These are phyloP conservation scores for Alcedo quadribrachys DNA, from an alignment of 2,797 vertebrate species.

Conservation along the genomic window DNA sequence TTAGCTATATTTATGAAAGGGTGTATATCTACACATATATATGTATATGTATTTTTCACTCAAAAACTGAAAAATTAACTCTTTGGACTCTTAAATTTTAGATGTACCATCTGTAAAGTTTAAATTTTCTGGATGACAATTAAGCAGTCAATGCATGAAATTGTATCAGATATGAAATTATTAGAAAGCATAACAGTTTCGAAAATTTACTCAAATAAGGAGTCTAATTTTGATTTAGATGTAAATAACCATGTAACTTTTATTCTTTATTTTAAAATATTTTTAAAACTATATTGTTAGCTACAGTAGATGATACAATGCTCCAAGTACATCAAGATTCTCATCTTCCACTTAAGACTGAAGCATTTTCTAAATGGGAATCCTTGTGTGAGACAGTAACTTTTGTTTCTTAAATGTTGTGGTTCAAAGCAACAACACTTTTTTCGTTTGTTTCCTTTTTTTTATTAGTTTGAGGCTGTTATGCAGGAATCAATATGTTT, in stretches of 20 bases:
- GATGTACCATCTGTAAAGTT: not conserved
- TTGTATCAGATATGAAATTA: not conserved
- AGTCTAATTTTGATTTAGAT: not conserved
- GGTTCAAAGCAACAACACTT: not conserved
- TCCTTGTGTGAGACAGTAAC: not conserved
- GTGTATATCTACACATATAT: not conserved
- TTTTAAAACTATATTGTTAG: not conserved
- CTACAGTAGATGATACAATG: not conserved
- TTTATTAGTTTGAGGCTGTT: not conserved
- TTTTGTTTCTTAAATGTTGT: not conserved
- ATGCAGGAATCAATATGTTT: not conserved
- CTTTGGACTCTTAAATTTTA: not conserved
- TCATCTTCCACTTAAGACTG: not conserved
- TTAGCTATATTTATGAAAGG: not conserved
- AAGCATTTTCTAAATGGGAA: not conserved
- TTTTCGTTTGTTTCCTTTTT: not conserved
- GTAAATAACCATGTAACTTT: not conserved
- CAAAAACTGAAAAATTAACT: not conserved
- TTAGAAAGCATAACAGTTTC: not conserved
- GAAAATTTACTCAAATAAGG: not conserved
- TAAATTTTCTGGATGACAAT: not conserved
- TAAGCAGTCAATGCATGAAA: not conserved
- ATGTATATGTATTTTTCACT: not conserved
- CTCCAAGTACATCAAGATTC: not conserved
- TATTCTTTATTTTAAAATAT: not conserved